A percentile compares a stretch with the other conserved stretches of the same genome.
Evolutionary conservation across 2,888 invertebrate genomes (phyloP).

Genomic region (Mantis religiosa): DNA sequence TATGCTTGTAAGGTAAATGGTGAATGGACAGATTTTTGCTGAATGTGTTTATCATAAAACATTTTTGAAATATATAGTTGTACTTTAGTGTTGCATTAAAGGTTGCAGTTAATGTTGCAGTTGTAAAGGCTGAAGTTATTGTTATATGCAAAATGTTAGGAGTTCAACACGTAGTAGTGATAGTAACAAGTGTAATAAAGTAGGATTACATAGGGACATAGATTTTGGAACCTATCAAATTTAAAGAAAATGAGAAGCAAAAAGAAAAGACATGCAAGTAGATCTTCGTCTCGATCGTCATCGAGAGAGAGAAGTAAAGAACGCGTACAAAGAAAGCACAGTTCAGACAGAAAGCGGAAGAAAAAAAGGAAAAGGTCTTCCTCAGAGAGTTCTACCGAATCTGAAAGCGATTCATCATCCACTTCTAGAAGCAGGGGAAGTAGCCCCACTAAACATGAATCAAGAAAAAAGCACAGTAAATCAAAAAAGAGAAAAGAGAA

Average conservation of each 20-base stretch:
- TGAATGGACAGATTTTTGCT: neutral
- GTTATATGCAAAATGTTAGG: neutral
- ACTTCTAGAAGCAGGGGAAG: neutral
- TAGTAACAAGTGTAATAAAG: neutral
- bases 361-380: neutral
- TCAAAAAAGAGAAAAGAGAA: neutral
- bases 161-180: neutral
- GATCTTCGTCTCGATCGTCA: constrained; percentile 1
- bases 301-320: neutral
- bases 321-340: neutral
- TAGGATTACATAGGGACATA: neutral
- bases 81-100: neutral
- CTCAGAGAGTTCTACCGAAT: neutral
- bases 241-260: neutral
- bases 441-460: neutral
- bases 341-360: neutral
- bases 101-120: neutral
- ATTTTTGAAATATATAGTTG: neutral
- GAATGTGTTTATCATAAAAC: neutral
- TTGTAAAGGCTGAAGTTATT: neutral
- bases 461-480: neutral
- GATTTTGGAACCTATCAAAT: too few relatives aligned
- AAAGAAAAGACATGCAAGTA: neutral
- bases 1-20: neutral
- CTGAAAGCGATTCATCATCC: constrained; percentile 4